phyloP scores from a whole-genome alignment of 2,888 invertebrate genomes.

The Synergus umbraculus region DNA sequence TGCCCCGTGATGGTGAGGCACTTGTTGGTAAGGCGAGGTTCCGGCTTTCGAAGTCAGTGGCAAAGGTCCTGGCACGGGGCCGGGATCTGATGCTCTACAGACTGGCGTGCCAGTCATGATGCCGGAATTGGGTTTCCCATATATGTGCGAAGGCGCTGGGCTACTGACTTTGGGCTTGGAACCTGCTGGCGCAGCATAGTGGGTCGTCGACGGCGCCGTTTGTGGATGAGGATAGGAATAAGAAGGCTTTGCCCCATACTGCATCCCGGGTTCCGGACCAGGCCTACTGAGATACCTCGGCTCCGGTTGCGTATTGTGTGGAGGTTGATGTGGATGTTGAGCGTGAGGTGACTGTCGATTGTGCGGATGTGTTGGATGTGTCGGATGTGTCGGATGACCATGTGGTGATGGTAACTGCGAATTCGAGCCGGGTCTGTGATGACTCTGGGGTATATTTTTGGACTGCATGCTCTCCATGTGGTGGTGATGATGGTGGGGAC shows the following conservation, averaged over 20 bases:
- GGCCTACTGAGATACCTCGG: slow-evolving; percentile 73
- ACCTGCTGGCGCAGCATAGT: slow-evolving; percentile 79
- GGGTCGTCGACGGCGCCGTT: slow-evolving; percentile 77
- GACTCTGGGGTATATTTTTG: slow-evolving; percentile 70
- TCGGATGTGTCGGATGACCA: slow-evolving; percentile 77
- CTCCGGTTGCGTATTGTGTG: slow-evolving; percentile 74
- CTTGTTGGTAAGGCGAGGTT: slow-evolving; percentile 80
- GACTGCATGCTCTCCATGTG: slow-evolving; percentile 64
- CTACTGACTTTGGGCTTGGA: slow-evolving; percentile 83
- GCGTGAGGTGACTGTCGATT: slow-evolving; percentile 76
- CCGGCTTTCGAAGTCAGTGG: slow-evolving; percentile 81
- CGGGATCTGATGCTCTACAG: slow-evolving; percentile 76
- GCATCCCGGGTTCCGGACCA: slow-evolving; percentile 70
- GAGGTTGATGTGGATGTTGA: slow-evolving; percentile 58
- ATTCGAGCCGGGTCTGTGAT: slow-evolving; percentile 58
- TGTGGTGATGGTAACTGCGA: slow-evolving; percentile 78
- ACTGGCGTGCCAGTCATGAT: slow-evolving; percentile 81
- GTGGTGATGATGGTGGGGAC: slow-evolving; percentile 78
- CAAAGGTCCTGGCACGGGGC: slow-evolving; percentile 76
- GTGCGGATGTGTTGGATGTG: slow-evolving; percentile 70
- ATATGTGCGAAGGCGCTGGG: slow-evolving; percentile 87
- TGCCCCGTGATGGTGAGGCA: slow-evolving; percentile 78
- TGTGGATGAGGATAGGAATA: slow-evolving; percentile 78
- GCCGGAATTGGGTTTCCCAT: slow-evolving; percentile 82
- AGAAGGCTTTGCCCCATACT: slow-evolving; percentile 74